Evolutionary conservation across 2,113 vertebrate genomes (phyloP).

Genomic region (Oryzias woworae): DNA sequence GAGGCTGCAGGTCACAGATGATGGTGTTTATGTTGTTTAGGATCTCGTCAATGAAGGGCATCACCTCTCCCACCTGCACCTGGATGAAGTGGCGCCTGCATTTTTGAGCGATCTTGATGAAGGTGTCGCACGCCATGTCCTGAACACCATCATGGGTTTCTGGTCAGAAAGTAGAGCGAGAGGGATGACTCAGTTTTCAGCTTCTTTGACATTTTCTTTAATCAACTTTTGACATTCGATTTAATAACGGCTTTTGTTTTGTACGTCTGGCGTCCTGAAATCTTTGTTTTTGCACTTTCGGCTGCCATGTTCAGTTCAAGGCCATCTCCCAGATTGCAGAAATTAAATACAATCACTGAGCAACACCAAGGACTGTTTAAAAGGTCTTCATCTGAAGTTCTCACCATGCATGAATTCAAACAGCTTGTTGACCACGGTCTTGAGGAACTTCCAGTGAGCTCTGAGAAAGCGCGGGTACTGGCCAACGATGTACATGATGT

Average conservation of each 20-base stretch:
- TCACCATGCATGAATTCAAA: slow-evolving; percentile 99
- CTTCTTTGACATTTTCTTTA: no score
- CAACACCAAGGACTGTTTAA: no score
- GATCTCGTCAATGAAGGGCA: slow-evolving; percentile 99
- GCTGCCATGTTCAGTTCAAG: no score
- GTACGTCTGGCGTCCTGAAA: no score
- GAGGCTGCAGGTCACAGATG: slow-evolving; percentile 98
- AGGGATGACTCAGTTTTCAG: no score
- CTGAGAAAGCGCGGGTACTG: slow-evolving; percentile 97
- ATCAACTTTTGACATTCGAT: no score
- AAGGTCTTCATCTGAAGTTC: slow-evolving; percentile 4
- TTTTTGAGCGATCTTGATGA: slow-evolving; percentile 99
- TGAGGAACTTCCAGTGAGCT: slow-evolving; percentile 99
- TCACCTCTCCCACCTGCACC: slow-evolving; percentile 98
- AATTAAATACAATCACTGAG: background rate
- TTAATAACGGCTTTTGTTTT: no score
- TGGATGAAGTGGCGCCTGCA: slow-evolving; percentile 98
- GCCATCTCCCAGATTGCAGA: background rate
- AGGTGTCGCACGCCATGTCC: slow-evolving; percentile 99
- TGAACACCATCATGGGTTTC: slow-evolving; percentile 98
- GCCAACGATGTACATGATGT: slow-evolving; percentile 99
- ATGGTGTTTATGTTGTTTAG: slow-evolving; percentile 99
- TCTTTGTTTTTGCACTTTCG: background rate
- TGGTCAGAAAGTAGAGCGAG: slow-evolving; percentile 47
- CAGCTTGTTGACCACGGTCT: slow-evolving; percentile 98